Evolutionary conservation across 2,797 vertebrate species (phyloP), one percentile per base, ranked within the genome.

Genomic region (Phylloscopus collybita): DNA sequence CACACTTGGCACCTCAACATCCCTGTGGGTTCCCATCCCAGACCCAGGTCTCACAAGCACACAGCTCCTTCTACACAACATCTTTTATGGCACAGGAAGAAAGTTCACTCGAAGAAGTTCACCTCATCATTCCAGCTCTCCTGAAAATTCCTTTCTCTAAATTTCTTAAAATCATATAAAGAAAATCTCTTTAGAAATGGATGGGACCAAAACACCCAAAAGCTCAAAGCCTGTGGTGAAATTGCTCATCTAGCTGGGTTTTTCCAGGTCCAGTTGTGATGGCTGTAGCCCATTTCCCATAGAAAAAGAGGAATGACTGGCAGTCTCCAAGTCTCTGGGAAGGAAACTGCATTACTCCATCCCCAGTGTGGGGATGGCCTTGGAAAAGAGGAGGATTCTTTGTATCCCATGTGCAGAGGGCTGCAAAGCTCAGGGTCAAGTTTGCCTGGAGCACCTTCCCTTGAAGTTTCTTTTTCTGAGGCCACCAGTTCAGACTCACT

Each of bases 161-260:
- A 40, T 21, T 66, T 62, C 13, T 73, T 19, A 30, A 83, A 78
- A 9, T n/a, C 7, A 21, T 3, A 5, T 3, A 0, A 15, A 32
- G 15, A 44, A 80, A 32, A 18, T 4, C 3, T 66, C 6, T 65
- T 75, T 20, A 30, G 57, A 72, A 72, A 1, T 7, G 19, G 10
- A 22, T 22, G 34, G 44, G 23, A 79, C 0, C 3, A 80, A 79
- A 61, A 16, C 7, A 61, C 3, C 4, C 0, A 0, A 42, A 71
- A 61, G 32, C 11, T 49, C 29, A 38, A 86, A 76, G 16, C 7
- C 5, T 10, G 3, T 56, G 44, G 16, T 66, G 8, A 49, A 82
- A n/a, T 44, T 86, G 9, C 10, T 80, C 13, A 32, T 3, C 16
- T 19, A 2, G 8, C 11, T 13, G 7, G 0, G 2, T 2, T 42